Evolutionary conservation across 1,140 invertebrate species (phyloP), one percentile per base, ranked within the genome.

Genomic region (Drosophila ohnishii): DNA sequence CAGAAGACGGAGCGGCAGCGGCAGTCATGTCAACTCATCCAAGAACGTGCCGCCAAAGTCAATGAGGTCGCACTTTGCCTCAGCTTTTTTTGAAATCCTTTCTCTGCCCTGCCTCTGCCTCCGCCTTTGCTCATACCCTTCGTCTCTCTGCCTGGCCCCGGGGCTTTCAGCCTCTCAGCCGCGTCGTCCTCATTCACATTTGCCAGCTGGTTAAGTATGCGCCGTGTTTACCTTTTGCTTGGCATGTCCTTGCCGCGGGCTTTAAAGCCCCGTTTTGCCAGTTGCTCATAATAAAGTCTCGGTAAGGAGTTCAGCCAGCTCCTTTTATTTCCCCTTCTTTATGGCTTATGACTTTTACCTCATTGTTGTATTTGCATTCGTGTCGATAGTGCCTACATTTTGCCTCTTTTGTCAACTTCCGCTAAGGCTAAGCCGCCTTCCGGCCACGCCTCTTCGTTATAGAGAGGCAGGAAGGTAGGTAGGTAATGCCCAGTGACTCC

Each of bases 21-120:
- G 1, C 42, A n/a, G 44, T 28, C 22, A 50, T 60, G 63, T 39
- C 59, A 50, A 63, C 40, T 75, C 55, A 85, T 57, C 64, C 59
- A 34, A 81, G 59, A 80, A 75, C 75, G 82, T 78, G 82, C 75
- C 78, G 78, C 80, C 82, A 82, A 85, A 86, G 82, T 85, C 78
- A 85, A 86, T 76, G 81, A 85, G 78, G 81, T 85, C 82, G 81
- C 80, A 76, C 60, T 56, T 57, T 42, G 40, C 16, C 35, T 14
- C 10, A 13, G 32, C n/a, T 8, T 51, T 51, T 25, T 47, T 14
- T 28, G 13, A 30, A 50, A 44, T 51, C 34, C 44, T 16, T 35
- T 16, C 39, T 11, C 48, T 10, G 16, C 5, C 22, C 16, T 16
- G 13, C 19, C 10, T 14, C 5, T 3, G 10, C 28, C n/a, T 37